phyloP scores from a whole-genome alignment of 1,140 invertebrate species.

The Cylas formicarius region DNA sequence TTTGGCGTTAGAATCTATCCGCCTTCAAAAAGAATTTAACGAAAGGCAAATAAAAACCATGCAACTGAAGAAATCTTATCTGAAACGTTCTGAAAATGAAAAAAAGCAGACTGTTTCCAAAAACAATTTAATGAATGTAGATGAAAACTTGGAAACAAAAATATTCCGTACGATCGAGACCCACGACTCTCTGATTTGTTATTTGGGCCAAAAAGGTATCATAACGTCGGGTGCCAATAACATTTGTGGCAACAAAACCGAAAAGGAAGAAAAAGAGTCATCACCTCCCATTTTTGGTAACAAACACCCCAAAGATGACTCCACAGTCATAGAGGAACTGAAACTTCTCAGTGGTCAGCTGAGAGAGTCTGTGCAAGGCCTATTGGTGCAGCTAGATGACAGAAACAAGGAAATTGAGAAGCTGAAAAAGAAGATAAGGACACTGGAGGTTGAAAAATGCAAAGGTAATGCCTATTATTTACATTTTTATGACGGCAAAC shows the following conservation, averaged over 20 bases:
- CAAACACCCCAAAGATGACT: conserved; percentile 30
- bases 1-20: conserved; percentile 21
- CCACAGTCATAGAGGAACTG: conserved; percentile 28
- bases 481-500: no score
- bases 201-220: conserved; percentile 18
- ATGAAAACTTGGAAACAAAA: conserved; percentile 22
- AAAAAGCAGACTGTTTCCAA: conserved; percentile 6
- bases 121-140: conserved; percentile 12
- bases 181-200: conserved; percentile 31
- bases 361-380: conserved; percentile 24
- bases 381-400: conserved; percentile 29
- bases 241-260: conserved; percentile 3
- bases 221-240: background rate
- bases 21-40: conserved; percentile 26
- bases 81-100: conserved; percentile 21
- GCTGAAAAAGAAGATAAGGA: conserved; percentile 23
- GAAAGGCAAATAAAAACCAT: conserved; percentile 29
- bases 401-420: conserved; percentile 26
- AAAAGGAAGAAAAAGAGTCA: conserved; percentile 15
- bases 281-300: conserved; percentile 19
- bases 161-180: conserved; percentile 29
- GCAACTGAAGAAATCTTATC: conserved; percentile 24
- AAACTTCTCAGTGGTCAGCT: conserved; percentile 29
- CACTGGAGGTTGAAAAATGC: conserved; percentile 26
- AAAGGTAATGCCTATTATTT: no score